These are phyloP conservation scores for Motacilla alba DNA, from an alignment of 2,113 vertebrate genomes.

Conservation along the genomic window DNA sequence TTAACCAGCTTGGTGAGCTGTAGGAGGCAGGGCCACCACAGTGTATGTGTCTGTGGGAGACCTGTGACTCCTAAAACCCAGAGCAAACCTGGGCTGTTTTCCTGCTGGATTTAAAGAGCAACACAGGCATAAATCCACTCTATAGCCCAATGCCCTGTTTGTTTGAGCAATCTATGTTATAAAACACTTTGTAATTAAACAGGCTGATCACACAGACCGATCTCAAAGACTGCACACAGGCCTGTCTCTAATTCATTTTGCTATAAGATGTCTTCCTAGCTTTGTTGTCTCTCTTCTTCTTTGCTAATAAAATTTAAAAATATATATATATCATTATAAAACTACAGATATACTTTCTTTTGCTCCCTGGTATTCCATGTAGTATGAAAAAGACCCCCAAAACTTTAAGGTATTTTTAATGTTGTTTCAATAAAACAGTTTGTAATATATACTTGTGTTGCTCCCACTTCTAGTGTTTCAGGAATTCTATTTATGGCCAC, in stretches of 20 bases:
- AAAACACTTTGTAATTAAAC: neutral
- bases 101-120: neutral
- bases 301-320: neutral
- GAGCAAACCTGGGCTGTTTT: neutral
- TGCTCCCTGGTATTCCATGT: neutral
- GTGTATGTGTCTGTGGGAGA: neutral
- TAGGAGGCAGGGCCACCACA: neutral
- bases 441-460: neutral
- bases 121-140: neutral
- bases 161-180: neutral
- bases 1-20: neutral
- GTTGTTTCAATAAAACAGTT: neutral
- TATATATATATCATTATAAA: neutral
- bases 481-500: neutral
- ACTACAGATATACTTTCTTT: neutral
- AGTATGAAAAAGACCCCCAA: neutral
- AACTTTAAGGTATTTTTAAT: neutral
- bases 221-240: neutral
- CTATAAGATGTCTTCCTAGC: neutral
- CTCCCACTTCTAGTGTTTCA: neutral
- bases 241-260: neutral
- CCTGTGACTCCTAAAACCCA: neutral
- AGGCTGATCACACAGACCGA: neutral
- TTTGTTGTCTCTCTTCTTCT: neutral
- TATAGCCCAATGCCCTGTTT: fast-evolving